Evolutionary conservation across 2,797 vertebrate species (phyloP), one percentile per base, ranked within the genome.

Genomic region (Arremon aurantiirostris): DNA sequence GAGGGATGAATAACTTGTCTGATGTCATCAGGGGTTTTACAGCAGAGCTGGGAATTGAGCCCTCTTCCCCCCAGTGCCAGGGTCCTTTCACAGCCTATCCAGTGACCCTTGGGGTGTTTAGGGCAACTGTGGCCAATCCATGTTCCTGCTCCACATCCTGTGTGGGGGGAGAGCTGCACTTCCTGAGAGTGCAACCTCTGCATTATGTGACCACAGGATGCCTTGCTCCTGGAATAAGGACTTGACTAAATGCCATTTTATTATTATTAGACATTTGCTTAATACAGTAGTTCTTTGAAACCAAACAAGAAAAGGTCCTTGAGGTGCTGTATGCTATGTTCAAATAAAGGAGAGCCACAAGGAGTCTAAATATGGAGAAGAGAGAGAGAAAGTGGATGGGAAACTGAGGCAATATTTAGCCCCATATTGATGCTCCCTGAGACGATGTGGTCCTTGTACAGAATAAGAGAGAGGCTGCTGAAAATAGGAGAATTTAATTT

Each of bases 231-330:
- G 85, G 88, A 77, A 69, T 34, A 82, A 79, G 24, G 44, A n/a
- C n/a, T n/a, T 92, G 87, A 93, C 89, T 93, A 78, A 92, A 82
- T 91, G 87, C 91, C 87, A 55, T 86, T 93, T 94, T 86, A 86
- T 81, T 93, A 60, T 81, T 91, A 60, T 79, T 65, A 88, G 63
- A 9, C 35, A 14, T 82, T 96, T 86, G n/a, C 73, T 95, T 89
- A 73, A 76, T 82, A 11, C 52, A 53, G 32, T 55, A 90, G 52
- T 77, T 94, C 52, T 70, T 89, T 84, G 88, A 93, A 95, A 90
- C 63, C 39, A 49, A 90, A 41, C 34, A 59, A 91, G 86, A 41
- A 86, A 55, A 88, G 50, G 39, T 84, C 57, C 63, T 91, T 3
- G 6, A 61, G 39, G 61, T 90, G 41, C 66, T 79, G 20, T 65